These are phyloP conservation scores for Bolinopsis microptera DNA, from an alignment of 37 sponge, comb jelly and placozoan species.

Conservation along the genomic window DNA sequence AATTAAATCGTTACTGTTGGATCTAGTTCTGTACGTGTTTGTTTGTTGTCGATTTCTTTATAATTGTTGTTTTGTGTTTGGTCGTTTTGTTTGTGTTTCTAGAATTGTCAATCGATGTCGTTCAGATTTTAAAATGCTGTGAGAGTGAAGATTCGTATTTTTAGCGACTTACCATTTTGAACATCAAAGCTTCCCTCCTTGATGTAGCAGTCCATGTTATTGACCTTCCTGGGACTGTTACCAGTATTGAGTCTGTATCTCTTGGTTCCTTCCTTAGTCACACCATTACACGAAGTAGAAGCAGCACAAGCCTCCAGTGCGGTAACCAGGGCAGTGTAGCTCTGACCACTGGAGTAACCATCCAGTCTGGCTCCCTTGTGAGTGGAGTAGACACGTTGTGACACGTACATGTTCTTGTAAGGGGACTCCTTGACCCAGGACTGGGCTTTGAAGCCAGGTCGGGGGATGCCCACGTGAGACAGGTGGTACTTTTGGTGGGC, in stretches of 20 bases:
- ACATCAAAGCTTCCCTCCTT: background rate
- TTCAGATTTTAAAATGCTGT: no score
- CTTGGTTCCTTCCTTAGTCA: conserved; percentile 10
- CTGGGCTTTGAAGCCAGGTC: background rate
- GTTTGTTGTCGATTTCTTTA: no score
- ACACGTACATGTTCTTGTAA: background rate
- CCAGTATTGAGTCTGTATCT: conserved; percentile 28
- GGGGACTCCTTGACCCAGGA: conserved; percentile 10
- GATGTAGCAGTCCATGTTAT: background rate
- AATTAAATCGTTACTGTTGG: no score
- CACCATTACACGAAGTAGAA: background rate
- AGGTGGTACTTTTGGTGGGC: background rate
- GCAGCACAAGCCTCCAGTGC: background rate
- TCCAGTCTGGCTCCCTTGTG: background rate
- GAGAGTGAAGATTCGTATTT: no score
- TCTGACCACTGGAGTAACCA: background rate
- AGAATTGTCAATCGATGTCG: no score
- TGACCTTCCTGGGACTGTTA: background rate
- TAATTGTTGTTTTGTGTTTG: no score
- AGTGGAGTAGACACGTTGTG: background rate
- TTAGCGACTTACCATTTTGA: background rate
- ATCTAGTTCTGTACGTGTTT: no score
- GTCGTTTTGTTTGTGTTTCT: no score
- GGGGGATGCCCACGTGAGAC: background rate
- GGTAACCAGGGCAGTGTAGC: background rate